Conservation (phyloP, 2,113 vertebrate species). For the Colinus virginianus region DNA sequence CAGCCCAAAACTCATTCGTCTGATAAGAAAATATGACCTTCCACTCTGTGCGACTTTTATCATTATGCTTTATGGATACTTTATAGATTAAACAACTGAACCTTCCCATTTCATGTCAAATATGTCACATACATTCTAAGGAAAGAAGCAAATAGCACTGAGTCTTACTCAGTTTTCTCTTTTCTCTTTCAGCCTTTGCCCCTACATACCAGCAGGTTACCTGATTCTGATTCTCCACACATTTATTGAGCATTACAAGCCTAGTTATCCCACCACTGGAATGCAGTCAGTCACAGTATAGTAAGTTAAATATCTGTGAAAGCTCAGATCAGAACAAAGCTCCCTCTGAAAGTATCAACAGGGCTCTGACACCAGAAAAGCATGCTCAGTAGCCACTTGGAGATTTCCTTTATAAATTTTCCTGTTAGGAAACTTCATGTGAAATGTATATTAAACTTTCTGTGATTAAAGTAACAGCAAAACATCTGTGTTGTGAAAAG, state of each 20-base stretch:
- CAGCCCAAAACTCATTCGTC: not conserved
- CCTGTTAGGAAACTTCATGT: not conserved
- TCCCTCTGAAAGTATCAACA: not conserved
- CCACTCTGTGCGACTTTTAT: not conserved
- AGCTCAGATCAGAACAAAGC: not conserved
- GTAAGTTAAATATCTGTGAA: not conserved
- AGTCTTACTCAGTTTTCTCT: not conserved
- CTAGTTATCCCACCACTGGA: not conserved
- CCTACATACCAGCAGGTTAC: not conserved
- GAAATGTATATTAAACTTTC: not conserved
- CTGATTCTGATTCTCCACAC: not conserved
- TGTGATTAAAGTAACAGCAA: not conserved
- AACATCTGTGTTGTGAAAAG: not conserved
- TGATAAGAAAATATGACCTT: slow-evolving; percentile 15
- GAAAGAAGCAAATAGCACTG: not conserved
- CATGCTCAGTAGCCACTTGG: not conserved
- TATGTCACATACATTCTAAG: not conserved
- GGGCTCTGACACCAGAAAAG: not conserved
- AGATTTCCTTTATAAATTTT: not conserved
- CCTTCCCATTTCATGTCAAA: not conserved
- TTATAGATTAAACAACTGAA: slow-evolving; percentile 1
- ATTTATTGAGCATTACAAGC: not conserved
- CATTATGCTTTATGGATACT: not conserved
- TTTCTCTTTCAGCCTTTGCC: not conserved
- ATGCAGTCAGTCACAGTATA: not conserved